Percentiles rank a stretch among this genome's conserved stretches.
Conservation (phyloP, 1,140 invertebrate genomes). For the Nixonia krombeini region DNA sequence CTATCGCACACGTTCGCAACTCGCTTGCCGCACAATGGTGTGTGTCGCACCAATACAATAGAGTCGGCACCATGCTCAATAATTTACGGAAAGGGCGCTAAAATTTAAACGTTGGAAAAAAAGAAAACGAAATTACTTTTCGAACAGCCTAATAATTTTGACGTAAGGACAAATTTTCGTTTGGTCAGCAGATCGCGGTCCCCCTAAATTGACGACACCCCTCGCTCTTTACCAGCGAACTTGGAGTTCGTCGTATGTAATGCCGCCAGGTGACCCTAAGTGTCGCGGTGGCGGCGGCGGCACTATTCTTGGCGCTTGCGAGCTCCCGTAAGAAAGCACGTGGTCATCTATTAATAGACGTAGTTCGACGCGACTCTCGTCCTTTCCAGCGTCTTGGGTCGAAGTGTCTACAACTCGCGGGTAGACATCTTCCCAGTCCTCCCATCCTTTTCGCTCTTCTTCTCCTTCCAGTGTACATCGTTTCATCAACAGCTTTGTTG, state of each 20-base stretch:
- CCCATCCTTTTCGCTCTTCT: background rate
- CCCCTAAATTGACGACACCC: too few species aligned
- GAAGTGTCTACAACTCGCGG: too few species aligned
- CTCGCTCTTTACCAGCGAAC: too few species aligned
- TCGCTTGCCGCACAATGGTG: too few species aligned
- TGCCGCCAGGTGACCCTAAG: constrained; percentile 23
- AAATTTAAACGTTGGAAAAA: background rate
- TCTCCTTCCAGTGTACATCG: constrained; percentile 1
- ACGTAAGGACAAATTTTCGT: too few species aligned
- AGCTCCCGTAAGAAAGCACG: constrained; percentile 43
- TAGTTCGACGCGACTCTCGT: constrained; percentile 31
- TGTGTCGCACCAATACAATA: too few species aligned
- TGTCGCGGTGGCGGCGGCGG: constrained; percentile 21
- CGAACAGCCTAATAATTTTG: too few species aligned
- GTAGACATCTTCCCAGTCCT: background rate
- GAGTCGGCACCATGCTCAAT: background rate
- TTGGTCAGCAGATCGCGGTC: background rate
- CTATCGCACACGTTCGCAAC: too few species aligned
- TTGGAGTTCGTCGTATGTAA: constrained; percentile 1
- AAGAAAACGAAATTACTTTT: background rate
- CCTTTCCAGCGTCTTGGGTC: too few species aligned
- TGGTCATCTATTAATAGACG: constrained; percentile 49
- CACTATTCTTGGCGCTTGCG: constrained; percentile 52
- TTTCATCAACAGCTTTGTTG: constrained; percentile 6
- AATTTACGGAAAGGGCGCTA: background rate